phyloP scores from a whole-genome alignment of 2,888 invertebrate species.

The Adelognathus sp. region DNA sequence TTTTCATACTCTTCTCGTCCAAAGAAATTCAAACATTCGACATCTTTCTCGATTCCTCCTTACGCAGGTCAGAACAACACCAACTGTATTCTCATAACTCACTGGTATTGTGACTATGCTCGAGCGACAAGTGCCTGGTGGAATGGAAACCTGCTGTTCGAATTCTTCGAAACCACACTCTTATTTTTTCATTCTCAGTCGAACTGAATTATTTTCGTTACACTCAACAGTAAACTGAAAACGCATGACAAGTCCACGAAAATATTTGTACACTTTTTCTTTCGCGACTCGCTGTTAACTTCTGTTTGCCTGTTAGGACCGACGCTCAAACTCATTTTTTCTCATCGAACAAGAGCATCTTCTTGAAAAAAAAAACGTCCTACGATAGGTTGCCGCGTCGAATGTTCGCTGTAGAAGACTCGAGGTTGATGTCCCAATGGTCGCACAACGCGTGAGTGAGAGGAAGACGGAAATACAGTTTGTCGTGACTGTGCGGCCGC shows the following conservation, averaged over 20 bases:
- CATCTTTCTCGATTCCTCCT: not conserved
- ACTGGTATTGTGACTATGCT: conserved; percentile 74
- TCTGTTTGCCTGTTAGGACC: conserved; percentile 70
- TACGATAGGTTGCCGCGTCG: too few relatives aligned
- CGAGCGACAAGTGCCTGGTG: conserved; percentile 68
- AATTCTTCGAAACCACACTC: too few relatives aligned
- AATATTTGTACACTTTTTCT: not conserved
- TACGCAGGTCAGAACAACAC: conserved; percentile 51
- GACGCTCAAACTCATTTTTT: conserved; percentile 73
- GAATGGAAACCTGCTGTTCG: conserved; percentile 25
- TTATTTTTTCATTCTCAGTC: too few relatives aligned
- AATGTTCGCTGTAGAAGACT: too few relatives aligned
- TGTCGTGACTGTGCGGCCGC: too few relatives aligned
- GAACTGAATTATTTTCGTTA: too few relatives aligned
- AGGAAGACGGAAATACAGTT: too few relatives aligned
- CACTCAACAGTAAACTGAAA: too few relatives aligned
- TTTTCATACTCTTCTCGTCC: not conserved
- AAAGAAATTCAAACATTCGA: not conserved
- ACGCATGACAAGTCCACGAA: too few relatives aligned
- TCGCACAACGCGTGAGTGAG: too few relatives aligned
- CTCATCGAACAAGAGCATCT: conserved; percentile 55
- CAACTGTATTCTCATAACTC: conserved; percentile 71
- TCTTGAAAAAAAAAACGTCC: conserved; percentile 54
- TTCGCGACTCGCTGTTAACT: conserved; percentile 58
- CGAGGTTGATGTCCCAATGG: too few relatives aligned